Base-by-base conservation (phyloP, 1,140 invertebrate species). In the Brachionus paranguensis region DNA sequence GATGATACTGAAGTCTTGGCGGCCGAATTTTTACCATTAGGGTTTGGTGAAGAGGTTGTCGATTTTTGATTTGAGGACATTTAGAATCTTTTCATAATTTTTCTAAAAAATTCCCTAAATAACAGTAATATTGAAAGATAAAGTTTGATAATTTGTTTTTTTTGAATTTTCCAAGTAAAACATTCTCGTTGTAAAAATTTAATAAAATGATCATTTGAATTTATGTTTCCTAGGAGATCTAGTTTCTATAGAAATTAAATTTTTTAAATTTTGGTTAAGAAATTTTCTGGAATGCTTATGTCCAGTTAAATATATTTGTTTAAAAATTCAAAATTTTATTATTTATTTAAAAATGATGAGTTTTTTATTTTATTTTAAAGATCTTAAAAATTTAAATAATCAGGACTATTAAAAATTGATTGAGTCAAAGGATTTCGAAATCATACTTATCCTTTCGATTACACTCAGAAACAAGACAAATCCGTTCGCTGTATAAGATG, bases 11-110 rank as follows among this genome's bases (percentile, higher is more conserved):
- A 50, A 29, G 43, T 76, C 72, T 76, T 76, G 20, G 43, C 72
- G 11, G 33, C 45, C 17, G 72, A 47, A 50, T 24, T 41, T 37
- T 70, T 41, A 70, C 41, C 72, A 12, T 12, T 47, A 10, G 72
- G 72, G 4, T 76, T 76, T 50, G 72, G 72, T 10, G 72, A 76
- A 76, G 72, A 76, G 20, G 17, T 76, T 27, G 72, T 17, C 41
- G 72, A 76, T 76, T 76, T 76, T 76, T 76, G 72, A 76, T 10
- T 76, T 29, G 72, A 76, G 24, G 43, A 76, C 72, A 76, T 76
- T 50, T 76, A 76, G 12, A 50, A 50, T 76, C 3, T 29, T 76
- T 76, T 76, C 45, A 76, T 76, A 72, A 72, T 72, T 43, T n/a
- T 33, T 68, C 65, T 68, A 41, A 68, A 68, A 14, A 68, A 1